Base-by-base conservation (phyloP, 2,888 invertebrate genomes). In the Taphrorychus bicolor region DNA sequence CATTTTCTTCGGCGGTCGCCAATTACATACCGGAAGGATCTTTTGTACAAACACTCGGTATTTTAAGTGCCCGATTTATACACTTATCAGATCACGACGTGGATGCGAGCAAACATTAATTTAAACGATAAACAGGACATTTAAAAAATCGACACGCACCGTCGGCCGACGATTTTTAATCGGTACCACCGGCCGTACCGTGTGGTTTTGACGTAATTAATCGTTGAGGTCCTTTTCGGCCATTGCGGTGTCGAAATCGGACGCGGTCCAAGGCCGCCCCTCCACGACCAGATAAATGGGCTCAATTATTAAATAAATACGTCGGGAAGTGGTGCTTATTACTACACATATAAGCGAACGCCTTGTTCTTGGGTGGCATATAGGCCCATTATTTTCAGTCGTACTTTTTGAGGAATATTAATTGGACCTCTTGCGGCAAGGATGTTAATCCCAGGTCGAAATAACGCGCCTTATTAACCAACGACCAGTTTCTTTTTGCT, bases 251-350 rank as follows among this genome's bases (percentile, higher is more conserved):
- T 58, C 63, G 58, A 63, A 58, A 49, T 57, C 40, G 51, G 63
- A 56, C 57, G 54, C 45, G 56, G 16, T 17, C 24, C 60, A 60
- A 66, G 66, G 66, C 41, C 66, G 40, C 56, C 60, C 48, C 48
- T 11, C 51, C 41, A 48, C 40, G 40, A 54, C 45, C 57, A 66
- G 54, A 66, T 57, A 61, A 66, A 66, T 66, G 60, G 57, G 23
- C 49, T 40, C 49, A 60, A 66, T 66, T 42, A 57, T 42, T 66
- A 61, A 66, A 66, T 60, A 66, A 66, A 66, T 65, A 65, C 59
- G 60, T 16, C 59, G 54, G 60, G 60, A 54, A 61, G 56, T 66
- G 52, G 42, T 32, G 41, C 40, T 16, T 60, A 66, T 59, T 49
- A 32, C 24, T n/a, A n/a, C n/a, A n/a, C n/a, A n/a, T n/a, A 52